Conservation (phyloP, 2,797 vertebrate species). For the Numenius phaeopus region DNA sequence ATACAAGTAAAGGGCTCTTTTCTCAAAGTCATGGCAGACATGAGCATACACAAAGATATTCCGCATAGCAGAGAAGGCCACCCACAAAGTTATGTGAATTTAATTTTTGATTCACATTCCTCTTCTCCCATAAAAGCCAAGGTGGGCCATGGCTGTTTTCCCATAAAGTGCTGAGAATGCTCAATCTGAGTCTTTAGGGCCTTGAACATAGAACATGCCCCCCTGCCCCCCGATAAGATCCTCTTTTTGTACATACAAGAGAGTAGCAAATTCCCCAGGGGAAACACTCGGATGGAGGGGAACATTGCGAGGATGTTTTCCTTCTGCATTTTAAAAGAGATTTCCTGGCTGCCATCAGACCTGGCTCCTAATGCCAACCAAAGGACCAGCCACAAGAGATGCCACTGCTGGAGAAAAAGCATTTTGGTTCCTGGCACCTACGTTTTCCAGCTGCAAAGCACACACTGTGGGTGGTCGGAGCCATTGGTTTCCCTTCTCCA, state of each 20-base stretch:
- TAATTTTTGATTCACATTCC: slow-evolving; percentile 50
- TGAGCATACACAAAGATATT: slow-evolving; percentile 66
- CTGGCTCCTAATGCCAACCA: background rate
- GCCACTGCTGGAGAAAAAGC: background rate
- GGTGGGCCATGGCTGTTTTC: slow-evolving; percentile 38
- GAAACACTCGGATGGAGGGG: background rate
- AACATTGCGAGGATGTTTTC: background rate
- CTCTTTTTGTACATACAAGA: background rate
- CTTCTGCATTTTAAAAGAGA: background rate
- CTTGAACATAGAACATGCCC: background rate
- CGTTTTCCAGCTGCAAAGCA: background rate
- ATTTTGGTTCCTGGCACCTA: background rate
- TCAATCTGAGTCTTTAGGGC: background rate
- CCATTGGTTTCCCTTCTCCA: background rate
- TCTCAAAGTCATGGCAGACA: slow-evolving; percentile 64
- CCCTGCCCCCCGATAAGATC: background rate
- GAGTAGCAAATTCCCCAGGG: background rate
- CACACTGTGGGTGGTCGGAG: background rate
- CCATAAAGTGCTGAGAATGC: background rate
- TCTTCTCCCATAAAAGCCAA: slow-evolving; percentile 59
- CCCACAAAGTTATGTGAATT: slow-evolving; percentile 62
- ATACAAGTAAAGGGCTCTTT: slow-evolving; percentile 57
- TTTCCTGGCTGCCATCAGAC: background rate
- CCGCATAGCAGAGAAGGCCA: slow-evolving; percentile 50
- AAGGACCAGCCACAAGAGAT: background rate